Evolutionary conservation across 2,888 invertebrate species (phyloP).

Genomic region (Lasioglossum figueresi): DNA sequence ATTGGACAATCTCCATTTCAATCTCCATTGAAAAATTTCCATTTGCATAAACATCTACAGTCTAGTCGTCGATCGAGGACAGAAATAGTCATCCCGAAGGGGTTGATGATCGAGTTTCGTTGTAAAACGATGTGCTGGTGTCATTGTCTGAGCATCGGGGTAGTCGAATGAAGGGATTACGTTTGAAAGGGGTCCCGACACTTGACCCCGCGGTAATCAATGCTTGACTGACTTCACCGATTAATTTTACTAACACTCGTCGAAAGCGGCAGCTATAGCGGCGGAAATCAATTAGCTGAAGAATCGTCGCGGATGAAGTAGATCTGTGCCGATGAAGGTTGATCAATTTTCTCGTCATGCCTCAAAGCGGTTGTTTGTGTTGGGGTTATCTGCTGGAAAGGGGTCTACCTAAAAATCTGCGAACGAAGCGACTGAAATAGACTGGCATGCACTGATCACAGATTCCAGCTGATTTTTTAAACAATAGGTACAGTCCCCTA

Average conservation of each 20-base stretch:
- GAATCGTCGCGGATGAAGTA: slow-evolving; percentile 30
- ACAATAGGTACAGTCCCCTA: neutral
- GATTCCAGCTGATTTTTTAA: neutral
- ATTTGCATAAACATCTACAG: neutral
- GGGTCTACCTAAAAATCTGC: neutral
- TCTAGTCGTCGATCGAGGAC: neutral
- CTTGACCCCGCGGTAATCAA: slow-evolving; percentile 30
- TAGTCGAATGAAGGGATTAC: neutral
- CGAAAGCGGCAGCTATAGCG: slow-evolving; percentile 31
- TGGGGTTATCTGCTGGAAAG: neutral
- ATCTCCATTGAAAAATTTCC: too few species aligned
- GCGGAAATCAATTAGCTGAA: slow-evolving; percentile 45
- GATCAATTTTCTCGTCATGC: slow-evolving; percentile 26
- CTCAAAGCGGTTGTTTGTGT: slow-evolving; percentile 14
- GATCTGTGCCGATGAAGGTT: slow-evolving; percentile 8
- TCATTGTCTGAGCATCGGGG: neutral
- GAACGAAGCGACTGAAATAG: neutral
- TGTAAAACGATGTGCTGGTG: neutral
- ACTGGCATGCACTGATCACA: neutral
- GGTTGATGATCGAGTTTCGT: neutral
- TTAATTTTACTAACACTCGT: slow-evolving; percentile 55
- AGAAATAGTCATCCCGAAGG: neutral
- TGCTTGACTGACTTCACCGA: slow-evolving; percentile 29
- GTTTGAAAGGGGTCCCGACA: neutral
- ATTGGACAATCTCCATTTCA: too few species aligned